Conservation (phyloP, 2,113 vertebrate species). For the Cyanoderma ruficeps region DNA sequence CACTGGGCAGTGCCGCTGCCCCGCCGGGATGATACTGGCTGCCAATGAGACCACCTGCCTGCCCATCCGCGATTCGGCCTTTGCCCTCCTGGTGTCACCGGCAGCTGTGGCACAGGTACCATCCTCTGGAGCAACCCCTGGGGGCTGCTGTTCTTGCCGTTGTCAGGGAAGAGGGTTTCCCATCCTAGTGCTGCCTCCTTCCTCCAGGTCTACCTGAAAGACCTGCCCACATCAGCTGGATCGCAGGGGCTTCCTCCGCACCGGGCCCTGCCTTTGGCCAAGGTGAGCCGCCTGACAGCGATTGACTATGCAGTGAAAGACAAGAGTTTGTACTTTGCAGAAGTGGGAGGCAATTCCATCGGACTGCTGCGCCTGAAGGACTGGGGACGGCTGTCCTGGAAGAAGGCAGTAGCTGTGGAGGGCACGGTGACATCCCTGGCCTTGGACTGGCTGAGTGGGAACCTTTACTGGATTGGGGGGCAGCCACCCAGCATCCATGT, state of each 20-base stretch:
- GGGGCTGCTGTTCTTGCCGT: rapidly evolving
- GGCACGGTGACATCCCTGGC: conserved; percentile 78
- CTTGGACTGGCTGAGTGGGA: conserved; percentile 88
- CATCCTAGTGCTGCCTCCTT: background rate
- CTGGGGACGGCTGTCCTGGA: conserved; percentile 62
- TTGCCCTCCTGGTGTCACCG: conserved; percentile 76
- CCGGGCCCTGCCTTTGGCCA: conserved; percentile 69
- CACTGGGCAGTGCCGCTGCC: conserved; percentile 81
- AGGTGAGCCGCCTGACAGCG: conserved; percentile 60
- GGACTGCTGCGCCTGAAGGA: conserved; percentile 74
- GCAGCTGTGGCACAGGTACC: conserved; percentile 79
- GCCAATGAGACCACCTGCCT: conserved; percentile 77
- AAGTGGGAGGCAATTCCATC: conserved; percentile 71
- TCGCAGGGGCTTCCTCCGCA: conserved; percentile 73
- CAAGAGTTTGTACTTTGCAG: conserved; percentile 79
- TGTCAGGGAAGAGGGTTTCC: background rate
- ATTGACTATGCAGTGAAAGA: conserved; percentile 76
- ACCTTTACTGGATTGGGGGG: conserved; percentile 87
- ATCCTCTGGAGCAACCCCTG: rapidly evolving
- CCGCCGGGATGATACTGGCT: conserved; percentile 71
- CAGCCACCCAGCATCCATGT: conserved; percentile 71
- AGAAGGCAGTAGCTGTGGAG: conserved; percentile 70
- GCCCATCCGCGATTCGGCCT: conserved; percentile 69
- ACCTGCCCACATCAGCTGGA: conserved; percentile 50
- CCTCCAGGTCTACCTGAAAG: conserved; percentile 81